A percentile compares a stretch with the other conserved stretches of the same genome.
Conservation (phyloP, 2,113 vertebrate genomes). For the Phalacrocorax aristotelis region DNA sequence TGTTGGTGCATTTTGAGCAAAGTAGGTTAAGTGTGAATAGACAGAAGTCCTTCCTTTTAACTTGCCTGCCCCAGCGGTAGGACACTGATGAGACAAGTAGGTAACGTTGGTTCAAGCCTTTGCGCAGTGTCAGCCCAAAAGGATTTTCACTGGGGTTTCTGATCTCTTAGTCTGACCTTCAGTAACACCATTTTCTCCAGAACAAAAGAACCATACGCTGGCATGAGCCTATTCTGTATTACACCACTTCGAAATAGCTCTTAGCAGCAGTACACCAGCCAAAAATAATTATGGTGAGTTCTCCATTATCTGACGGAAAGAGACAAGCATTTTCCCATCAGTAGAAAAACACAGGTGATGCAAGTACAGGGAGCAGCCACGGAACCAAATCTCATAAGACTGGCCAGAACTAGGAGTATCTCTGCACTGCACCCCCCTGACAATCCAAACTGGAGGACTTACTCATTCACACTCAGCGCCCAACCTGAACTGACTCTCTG, state of each 20-base stretch:
- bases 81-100: not conserved
- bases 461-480: not conserved
- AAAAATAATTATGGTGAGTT: constrained; percentile 30
- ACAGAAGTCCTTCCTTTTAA: not conserved
- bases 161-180: not conserved
- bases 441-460: not conserved
- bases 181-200: not conserved
- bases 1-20: not conserved
- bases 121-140: not conserved
- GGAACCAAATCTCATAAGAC: not conserved
- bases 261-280: not conserved
- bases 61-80: not conserved
- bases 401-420: not conserved
- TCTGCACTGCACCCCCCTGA: not conserved
- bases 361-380: not conserved
- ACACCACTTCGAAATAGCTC: not conserved
- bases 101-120: not conserved
- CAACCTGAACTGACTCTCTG: not conserved
- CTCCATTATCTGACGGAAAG: not conserved
- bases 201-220: not conserved
- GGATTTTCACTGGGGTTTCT: not conserved
- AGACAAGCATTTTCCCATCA: not conserved
- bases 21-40: not conserved
- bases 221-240: not conserved
- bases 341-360: not conserved